Evolutionary conservation across 92 coral and sea anemone species (phyloP).

Genomic region (Epizoanthus fatuus): DNA sequence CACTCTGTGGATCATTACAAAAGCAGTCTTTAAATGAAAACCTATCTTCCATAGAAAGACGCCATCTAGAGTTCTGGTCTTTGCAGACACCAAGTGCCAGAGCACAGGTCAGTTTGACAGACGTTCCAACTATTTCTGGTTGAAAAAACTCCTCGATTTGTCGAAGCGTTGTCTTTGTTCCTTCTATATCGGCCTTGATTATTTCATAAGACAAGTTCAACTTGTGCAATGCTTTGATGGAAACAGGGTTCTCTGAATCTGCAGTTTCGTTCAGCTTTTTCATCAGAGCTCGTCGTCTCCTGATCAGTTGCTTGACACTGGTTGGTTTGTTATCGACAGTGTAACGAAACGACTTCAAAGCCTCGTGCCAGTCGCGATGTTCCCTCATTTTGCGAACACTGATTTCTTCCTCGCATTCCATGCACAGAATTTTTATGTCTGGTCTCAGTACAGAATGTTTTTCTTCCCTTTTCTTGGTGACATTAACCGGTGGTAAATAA

Average conservation of each 20-base stretch:
- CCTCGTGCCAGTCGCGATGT: conserved; percentile 92
- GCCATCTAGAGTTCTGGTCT: conserved; percentile 91
- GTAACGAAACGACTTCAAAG: conserved; percentile 79
- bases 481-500: conserved; percentile 22
- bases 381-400: conserved; percentile 76
- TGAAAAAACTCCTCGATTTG: conserved; percentile 60
- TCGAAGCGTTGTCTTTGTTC: conserved; percentile 65
- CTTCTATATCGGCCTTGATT: conserved; percentile 84
- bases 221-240: conserved; percentile 81
- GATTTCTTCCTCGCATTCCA: conserved; percentile 95
- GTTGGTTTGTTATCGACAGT: conserved; percentile 78
- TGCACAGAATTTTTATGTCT: conserved; percentile 78
- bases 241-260: conserved; percentile 83
- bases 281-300: conserved; percentile 82
- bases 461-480: conserved; percentile 32
- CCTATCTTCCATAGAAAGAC: conserved; percentile 90
- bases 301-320: conserved; percentile 75
- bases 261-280: conserved; percentile 80
- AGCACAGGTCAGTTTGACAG: conserved; percentile 66
- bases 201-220: conserved; percentile 90
- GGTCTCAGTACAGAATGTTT: conserved; percentile 46
- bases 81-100: conserved; percentile 92
- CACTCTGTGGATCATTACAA: conserved; percentile 86
- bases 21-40: conserved; percentile 78
- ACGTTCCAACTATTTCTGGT: conserved; percentile 66